These are phyloP conservation scores for Brachionus koreanus DNA, from an alignment of 1,140 invertebrate species.

Conservation along the genomic window DNA sequence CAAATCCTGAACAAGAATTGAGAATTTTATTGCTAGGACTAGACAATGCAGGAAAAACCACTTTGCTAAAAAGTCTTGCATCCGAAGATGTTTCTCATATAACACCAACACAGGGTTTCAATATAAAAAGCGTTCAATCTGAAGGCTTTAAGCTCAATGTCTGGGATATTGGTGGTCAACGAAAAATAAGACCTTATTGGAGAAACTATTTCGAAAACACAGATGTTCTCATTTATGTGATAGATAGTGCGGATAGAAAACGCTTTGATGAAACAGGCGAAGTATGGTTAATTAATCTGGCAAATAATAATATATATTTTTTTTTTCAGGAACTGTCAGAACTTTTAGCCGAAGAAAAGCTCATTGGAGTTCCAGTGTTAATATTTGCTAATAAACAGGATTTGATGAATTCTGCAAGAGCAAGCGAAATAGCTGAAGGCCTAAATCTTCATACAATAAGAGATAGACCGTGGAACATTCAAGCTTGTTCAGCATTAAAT, in stretches of 20 bases:
- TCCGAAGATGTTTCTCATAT: slow-evolving; percentile 96
- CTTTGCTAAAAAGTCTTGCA: slow-evolving; percentile 87
- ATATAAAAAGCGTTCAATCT: slow-evolving; percentile 95
- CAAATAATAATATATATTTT: neutral
- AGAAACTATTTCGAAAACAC: slow-evolving; percentile 99
- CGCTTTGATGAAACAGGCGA: slow-evolving; percentile 87
- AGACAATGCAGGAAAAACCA: slow-evolving; percentile 99
- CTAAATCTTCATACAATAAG: slow-evolving; percentile 80
- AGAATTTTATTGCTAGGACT: slow-evolving; percentile 86
- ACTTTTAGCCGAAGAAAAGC: slow-evolving; percentile 85
- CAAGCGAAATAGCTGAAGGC: slow-evolving; percentile 82
- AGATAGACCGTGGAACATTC: slow-evolving; percentile 95
- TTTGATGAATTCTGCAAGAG: slow-evolving; percentile 75
- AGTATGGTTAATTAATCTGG: slow-evolving; percentile 52
- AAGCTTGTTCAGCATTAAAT: slow-evolving; percentile 84
- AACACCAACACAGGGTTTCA: slow-evolving; percentile 93
- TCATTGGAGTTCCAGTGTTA: slow-evolving; percentile 71
- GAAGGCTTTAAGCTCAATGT: slow-evolving; percentile 96
- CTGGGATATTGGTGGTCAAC: slow-evolving; percentile 97
- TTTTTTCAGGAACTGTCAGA: slow-evolving; percentile 73
- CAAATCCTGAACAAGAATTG: slow-evolving; percentile 82
- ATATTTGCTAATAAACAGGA: slow-evolving; percentile 99
- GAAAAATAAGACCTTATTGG: slow-evolving; percentile 98
- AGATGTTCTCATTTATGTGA: slow-evolving; percentile 95
- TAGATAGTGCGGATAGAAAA: slow-evolving; percentile 89